Percentiles rank a stretch among this genome's conserved stretches.
These are phyloP conservation scores for Lacerta bilineata DNA, from an alignment of 2,797 vertebrate genomes.

Conservation along the genomic window DNA sequence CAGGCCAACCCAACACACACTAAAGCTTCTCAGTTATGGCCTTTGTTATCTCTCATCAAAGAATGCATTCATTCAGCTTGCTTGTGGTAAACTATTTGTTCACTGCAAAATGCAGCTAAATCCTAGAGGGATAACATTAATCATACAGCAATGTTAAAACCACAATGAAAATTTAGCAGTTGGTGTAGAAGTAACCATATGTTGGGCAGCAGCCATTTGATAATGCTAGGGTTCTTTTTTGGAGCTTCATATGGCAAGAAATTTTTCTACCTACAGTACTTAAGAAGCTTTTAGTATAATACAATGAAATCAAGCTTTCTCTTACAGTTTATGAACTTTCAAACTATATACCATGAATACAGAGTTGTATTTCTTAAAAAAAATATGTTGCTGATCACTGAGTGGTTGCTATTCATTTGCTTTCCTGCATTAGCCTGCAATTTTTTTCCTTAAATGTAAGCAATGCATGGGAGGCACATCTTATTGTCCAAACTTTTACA, in stretches of 20 bases:
- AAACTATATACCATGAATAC: not conserved
- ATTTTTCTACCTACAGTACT: not conserved
- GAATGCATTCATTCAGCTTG: constrained; percentile 69
- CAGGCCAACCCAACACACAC: constrained; percentile 50
- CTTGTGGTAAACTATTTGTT: constrained; percentile 69
- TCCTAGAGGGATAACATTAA: constrained; percentile 69
- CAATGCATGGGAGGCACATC: not conserved
- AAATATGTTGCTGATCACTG: not conserved
- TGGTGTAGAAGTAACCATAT: constrained; percentile 50
- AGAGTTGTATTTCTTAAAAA: not conserved
- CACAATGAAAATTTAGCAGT: constrained; percentile 47
- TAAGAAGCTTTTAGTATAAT: not conserved
- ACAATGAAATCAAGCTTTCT: not conserved
- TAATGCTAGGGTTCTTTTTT: not conserved
- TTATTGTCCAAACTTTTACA: not conserved
- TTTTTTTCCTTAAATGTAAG: too few species aligned
- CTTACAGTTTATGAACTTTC: not conserved
- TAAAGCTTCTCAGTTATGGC: constrained; percentile 64
- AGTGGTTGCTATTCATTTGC: not conserved
- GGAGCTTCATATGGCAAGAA: not conserved
- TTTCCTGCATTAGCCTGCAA: constrained; percentile 10
- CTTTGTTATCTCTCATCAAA: constrained; percentile 75
- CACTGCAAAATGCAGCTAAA: constrained; percentile 65
- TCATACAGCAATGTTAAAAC: constrained; percentile 64
- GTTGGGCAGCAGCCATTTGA: not conserved